Evolutionary conservation across 2,113 vertebrate species (phyloP), one percentile per base, ranked within the genome.

Genomic region (Chloebia gouldiae): DNA sequence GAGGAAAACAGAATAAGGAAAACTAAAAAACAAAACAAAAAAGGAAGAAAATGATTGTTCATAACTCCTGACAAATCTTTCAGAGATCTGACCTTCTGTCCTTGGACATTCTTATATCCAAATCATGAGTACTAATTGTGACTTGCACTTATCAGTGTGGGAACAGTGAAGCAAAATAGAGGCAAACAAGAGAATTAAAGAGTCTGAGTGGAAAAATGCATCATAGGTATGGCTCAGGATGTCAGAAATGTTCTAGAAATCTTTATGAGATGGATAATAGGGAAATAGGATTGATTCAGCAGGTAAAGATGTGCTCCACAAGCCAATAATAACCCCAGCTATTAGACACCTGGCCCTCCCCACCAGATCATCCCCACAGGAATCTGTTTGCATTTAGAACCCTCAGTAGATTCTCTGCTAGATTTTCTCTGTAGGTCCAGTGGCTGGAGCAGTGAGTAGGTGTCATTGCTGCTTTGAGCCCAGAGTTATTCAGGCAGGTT

Each of bases 1-100:
- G 6, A 35, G 3, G 5, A 13, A 9, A 40, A 12, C 6, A 33
- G 31, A 23, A n/a, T 4, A 15, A 30, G 8, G 11, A 11, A 30
- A n/a, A 8, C 1, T 13, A 18, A 20, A 14, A 5, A 3, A 3
- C 7, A n/a, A 28, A 3, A 4, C 9, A 40, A 40, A 40, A 4
- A 11, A 24, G 4, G 3, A 6, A 60, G 8, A 21, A 39, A 20
- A 42, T 10, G 0, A 3, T 31, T 25, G 0, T 61, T 68, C 1
- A 12, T 39, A 77, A 21, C 7, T 86, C 8, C n/a, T 72, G 13
- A 2, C 4, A 59, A 28, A 60, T 65, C 40, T 70, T 80, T 60
- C 33, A 39, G 66, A 72, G 9, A 15, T 56, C 6, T 51, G 14
- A 21, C 7, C 65, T 80, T 39, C 30, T 44, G 6, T 25, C 8